Base-by-base conservation (phyloP, 2,113 vertebrate genomes). In the Falco punctatus region DNA sequence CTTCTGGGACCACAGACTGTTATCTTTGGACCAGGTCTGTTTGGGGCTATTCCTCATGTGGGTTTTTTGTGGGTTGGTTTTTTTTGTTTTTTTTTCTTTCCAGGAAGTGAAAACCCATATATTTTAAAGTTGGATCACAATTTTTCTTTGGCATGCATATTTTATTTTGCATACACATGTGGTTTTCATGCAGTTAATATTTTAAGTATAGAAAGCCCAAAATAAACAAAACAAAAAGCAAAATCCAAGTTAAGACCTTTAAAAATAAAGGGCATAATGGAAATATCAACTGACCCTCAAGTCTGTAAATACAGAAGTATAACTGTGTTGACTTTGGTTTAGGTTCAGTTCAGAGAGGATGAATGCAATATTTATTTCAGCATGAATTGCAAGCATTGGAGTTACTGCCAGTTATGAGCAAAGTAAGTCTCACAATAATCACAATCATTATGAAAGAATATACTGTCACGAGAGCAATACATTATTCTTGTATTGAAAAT, bases 301-400 rank as follows among this genome's bases (percentile, higher is more conserved):
- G 46, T 93, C 66, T 75, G 87, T 92, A 97, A 96, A 97, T 94
- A 95, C 73, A 88, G 93, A 69, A 96, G 77, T 38, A 74, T 58
- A 84, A 96, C 80, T 92, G 6, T 95, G 42, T 97, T 97, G 96
- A 93, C 84, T 90, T 95, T 92, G 51, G 88, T 52, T 57, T 94
- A 91, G n/a, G 58, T 96, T 96, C 96, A 93, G 78, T 95, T 96
- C 79, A 88, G 86, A 92, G 46, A 93, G 62, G 82, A 85, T 81
- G 86, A 92, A 92, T 81, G 83, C 20, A 94, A 61, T 86, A 95
- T 95, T 96, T 97, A 94, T 84, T 97, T 96, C 83, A 95, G 17
- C 54, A 64, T 73, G 86, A 97, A 82, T 86, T 94, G 44, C 35
- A 91, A 69, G 28, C 88, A 28, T 67, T 83, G 74, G 62, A 89